phyloP scores from a whole-genome alignment of 2,797 vertebrate genomes.

The Lithobates pipiens region DNA sequence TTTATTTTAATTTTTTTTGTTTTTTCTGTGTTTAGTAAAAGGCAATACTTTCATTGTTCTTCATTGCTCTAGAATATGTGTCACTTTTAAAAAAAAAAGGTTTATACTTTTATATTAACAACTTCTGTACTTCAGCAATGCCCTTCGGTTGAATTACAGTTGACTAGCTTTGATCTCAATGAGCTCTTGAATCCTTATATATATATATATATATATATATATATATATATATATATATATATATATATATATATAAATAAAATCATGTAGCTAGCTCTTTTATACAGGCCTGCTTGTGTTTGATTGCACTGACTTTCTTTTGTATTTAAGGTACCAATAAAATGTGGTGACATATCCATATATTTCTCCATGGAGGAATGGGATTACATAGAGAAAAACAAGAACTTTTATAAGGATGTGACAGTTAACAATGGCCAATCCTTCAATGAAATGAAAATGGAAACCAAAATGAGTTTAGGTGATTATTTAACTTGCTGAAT shows the following conservation, averaged over 20 bases:
- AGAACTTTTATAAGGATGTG: constrained; percentile 48
- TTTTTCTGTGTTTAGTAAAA: no score
- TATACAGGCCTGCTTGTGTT: no score
- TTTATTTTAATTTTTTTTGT: no score
- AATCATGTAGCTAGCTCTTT: neutral
- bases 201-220: neutral
- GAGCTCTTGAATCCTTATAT: neutral
- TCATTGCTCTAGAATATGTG: no score
- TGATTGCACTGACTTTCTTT: neutral
- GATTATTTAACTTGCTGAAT: neutral
- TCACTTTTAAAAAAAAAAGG: no score
- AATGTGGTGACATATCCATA: constrained; percentile 49
- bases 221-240: neutral
- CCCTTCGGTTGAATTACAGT: no score
- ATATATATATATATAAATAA: neutral
- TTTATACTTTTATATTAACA: no score
- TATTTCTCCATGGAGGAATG: constrained; percentile 55
- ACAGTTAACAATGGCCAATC: constrained; percentile 13
- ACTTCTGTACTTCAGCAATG: no score
- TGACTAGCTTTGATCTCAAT: no score
- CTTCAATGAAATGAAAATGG: neutral
- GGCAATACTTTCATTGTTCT: no score
- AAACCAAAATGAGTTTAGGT: constrained; percentile 20
- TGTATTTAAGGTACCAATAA: constrained; percentile 45
- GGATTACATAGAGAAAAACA: constrained; percentile 55